Evolutionary conservation across 2,113 vertebrate genomes (phyloP), one percentile per base, ranked within the genome.

Genomic region (Rhagologus leucostigma): DNA sequence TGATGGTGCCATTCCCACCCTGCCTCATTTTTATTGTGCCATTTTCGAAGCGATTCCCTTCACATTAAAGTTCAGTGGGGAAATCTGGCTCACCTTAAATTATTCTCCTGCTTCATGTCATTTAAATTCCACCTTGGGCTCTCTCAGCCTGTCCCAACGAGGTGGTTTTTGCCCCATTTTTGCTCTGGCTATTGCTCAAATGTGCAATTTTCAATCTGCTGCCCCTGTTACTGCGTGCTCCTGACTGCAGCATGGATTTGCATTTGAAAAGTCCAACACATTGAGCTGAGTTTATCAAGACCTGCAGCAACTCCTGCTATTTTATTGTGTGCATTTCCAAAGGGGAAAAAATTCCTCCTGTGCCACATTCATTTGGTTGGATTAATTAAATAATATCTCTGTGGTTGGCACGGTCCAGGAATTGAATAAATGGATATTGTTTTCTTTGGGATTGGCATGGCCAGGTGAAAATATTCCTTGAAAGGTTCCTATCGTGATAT

Each of bases 191-290:
- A 3, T 37, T 77, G 49, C 39, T 85, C 6, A 80, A 84, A 68
- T 5, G n/a, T 52, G 46, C 30, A 27, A 20, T 91, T 94, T 78
- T 27, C 91, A 60, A 16, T 64, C 89, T 92, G 86, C 68, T 75
- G 6, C 22, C 68, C 69, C 7, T 4, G 27, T 42, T 44, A 32
- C 13, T 0, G 1, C 42, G 41, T 21, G 32, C 6, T 68, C 59
- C 41, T 23, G 53, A 13, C 71, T 83, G 52, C 47, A 16, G 33
- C 1, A 8, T 4, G 0, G 35, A 21, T 94, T 94, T 91, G 67
- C 78, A 53, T 85, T 76, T 84, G 81, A 68, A 65, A 89, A 84
- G 57, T 73, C 87, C 37, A 10, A 20, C 47, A 5, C 18, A 8
- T 13, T 3, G 27, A 55, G 56, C 80, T 53, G 81, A 18, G 85